Percentiles rank a stretch among this genome's conserved stretches.
Evolutionary conservation across 2,113 vertebrate genomes (phyloP).

Genomic region (Alces alces): DNA sequence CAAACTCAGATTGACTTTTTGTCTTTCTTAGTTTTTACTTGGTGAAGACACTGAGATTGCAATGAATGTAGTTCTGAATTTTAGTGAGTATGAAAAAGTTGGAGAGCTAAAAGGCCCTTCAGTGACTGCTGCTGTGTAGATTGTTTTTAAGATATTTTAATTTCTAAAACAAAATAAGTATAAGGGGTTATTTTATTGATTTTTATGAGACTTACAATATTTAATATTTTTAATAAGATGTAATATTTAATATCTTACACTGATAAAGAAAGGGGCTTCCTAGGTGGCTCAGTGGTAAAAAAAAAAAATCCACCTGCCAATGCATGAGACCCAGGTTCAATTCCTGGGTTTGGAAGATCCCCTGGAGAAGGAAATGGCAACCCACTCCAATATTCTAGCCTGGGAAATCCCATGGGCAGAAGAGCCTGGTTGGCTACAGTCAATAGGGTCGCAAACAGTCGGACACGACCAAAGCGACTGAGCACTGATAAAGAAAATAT

Average conservation of each 20-base stretch:
- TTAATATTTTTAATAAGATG: not conserved
- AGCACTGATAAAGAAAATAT: not conserved
- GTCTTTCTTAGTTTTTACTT: constrained; percentile 26
- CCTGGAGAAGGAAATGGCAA: not conserved
- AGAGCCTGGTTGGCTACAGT: not conserved
- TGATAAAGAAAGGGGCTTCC: not conserved
- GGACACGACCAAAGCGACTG: not conserved
- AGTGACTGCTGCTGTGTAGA: not conserved
- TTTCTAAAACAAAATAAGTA: not conserved
- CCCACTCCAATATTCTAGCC: not conserved
- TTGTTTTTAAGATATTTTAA: not conserved
- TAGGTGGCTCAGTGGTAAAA: not conserved
- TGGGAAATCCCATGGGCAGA: not conserved
- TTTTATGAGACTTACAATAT: not conserved
- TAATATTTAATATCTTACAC: not conserved
- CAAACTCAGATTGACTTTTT: constrained; percentile 44
- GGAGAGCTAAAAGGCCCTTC: not conserved
- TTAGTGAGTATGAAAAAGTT: not conserved
- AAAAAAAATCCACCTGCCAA: not conserved
- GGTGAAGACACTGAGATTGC: constrained; percentile 20
- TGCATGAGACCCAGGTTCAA: not conserved
- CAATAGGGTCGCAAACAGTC: not conserved
- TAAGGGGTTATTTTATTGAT: not conserved
- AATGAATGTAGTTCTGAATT: constrained; percentile 15
- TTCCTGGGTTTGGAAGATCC: not conserved